Evolutionary conservation across 2,888 invertebrate genomes (phyloP).

Genomic region (Osmoderma eremita): DNA sequence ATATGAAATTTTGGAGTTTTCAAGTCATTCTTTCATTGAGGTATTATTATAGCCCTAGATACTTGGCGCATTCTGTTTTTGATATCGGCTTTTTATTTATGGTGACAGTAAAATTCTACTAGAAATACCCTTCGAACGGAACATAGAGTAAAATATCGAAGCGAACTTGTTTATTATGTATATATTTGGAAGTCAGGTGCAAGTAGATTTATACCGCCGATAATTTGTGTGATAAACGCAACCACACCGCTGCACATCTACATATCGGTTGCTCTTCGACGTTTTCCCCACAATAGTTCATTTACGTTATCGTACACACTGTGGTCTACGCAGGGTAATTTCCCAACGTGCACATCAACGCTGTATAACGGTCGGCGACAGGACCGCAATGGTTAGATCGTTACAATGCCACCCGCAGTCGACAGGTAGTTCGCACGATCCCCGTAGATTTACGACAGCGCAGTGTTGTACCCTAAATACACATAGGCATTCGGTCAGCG

Average conservation of each 20-base stretch:
- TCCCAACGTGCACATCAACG: slow-evolving; percentile 20
- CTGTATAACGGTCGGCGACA: slow-evolving; percentile 3
- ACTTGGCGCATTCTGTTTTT: no score
- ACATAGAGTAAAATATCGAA: no score
- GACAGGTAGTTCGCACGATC: slow-evolving; percentile 29
- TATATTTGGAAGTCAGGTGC: no score
- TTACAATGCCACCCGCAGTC: slow-evolving; percentile 10
- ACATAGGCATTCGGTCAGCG: background rate
- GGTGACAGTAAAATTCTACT: no score
- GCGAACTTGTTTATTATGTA: no score
- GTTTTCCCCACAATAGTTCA: slow-evolving; percentile 14
- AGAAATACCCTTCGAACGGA: no score
- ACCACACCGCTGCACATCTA: slow-evolving; percentile 9
- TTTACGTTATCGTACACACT: slow-evolving; percentile 2
- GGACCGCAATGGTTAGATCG: slow-evolving; percentile 2
- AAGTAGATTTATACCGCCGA: no score
- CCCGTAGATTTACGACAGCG: slow-evolving; percentile 17
- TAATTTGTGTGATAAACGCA: slow-evolving; percentile 1
- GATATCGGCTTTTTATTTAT: no score
- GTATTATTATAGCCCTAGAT: no score
- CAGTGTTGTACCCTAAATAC: background rate
- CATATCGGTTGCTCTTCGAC: slow-evolving; percentile 24
- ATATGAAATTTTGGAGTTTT: no score
- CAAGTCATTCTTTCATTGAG: no score
- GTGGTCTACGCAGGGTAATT: slow-evolving; percentile 12